Percentiles rank a stretch among this genome's conserved stretches.
Evolutionary conservation across 2,797 vertebrate genomes (phyloP).

Genomic region (Cichlasoma orientale): DNA sequence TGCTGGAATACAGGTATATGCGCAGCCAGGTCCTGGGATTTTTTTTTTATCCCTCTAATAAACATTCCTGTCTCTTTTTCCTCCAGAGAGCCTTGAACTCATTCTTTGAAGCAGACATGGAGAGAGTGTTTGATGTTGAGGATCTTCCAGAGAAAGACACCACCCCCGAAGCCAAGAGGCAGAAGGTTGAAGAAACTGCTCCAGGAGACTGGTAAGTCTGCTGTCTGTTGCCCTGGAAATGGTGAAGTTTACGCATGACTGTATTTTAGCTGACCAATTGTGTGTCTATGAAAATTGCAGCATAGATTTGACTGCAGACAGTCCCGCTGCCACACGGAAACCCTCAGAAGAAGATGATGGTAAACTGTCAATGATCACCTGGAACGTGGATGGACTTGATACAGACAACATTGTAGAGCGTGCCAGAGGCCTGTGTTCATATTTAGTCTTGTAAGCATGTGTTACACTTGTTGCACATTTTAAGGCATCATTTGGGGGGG

Average conservation of each 20-base stretch:
- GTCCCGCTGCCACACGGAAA: slow-evolving; percentile 67
- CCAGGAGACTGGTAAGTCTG: slow-evolving; percentile 51
- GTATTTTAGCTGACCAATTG: neutral
- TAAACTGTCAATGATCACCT: slow-evolving; percentile 88
- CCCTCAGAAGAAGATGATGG: slow-evolving; percentile 75
- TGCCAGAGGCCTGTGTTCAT: slow-evolving; percentile 88
- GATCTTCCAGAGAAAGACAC: slow-evolving; percentile 43
- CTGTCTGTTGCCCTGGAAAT: neutral
- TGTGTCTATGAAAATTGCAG: slow-evolving; percentile 67
- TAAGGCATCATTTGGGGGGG: neutral
- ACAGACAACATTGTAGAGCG: slow-evolving; percentile 84
- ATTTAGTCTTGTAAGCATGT: slow-evolving; percentile 86
- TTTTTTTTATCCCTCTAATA: too few relatives aligned
- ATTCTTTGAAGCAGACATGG: slow-evolving; percentile 86
- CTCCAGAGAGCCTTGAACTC: slow-evolving; percentile 88
- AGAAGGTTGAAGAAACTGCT: slow-evolving; percentile 44
- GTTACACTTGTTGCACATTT: neutral
- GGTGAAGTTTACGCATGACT: neutral
- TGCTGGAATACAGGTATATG: neutral
- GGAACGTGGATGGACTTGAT: slow-evolving; percentile 96
- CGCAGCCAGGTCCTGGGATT: neutral
- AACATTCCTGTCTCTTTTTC: neutral
- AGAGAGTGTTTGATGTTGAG: slow-evolving; percentile 74
- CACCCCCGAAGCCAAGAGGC: slow-evolving; percentile 55
- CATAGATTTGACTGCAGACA: slow-evolving; percentile 88